Conservation (phyloP, 2,797 vertebrate genomes). For the Oceanodroma leucorhoa region DNA sequence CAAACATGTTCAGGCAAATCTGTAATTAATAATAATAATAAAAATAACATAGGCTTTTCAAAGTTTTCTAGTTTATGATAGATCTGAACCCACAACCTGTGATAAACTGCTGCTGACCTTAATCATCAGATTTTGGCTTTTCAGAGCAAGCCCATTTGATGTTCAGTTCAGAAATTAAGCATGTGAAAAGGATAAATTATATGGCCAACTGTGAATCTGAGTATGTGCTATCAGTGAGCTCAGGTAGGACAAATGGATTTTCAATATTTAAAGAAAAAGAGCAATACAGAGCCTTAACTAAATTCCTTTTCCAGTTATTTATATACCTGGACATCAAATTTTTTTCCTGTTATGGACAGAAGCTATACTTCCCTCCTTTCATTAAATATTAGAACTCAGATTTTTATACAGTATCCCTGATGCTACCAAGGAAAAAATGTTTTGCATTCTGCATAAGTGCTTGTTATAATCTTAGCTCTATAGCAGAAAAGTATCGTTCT, state of each 20-base stretch:
- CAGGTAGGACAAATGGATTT: not conserved
- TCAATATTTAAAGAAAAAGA: not conserved
- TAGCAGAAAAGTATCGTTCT: not conserved
- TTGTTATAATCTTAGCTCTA: not conserved
- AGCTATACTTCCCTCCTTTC: conserved; percentile 7
- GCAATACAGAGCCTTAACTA: not conserved
- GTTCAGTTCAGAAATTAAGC: not conserved
- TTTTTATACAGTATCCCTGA: not conserved
- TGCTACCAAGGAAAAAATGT: not conserved
- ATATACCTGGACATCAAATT: not conserved
- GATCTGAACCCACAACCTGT: not conserved
- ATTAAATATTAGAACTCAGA: not conserved
- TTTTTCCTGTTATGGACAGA: not conserved
- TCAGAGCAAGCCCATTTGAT: not conserved
- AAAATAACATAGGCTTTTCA: not conserved
- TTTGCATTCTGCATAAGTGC: not conserved
- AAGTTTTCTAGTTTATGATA: not conserved
- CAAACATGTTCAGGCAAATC: not conserved
- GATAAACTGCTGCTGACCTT: not conserved
- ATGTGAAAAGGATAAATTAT: not conserved
- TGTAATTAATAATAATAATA: not conserved
- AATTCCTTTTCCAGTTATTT: conserved; percentile 26
- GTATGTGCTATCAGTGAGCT: not conserved
- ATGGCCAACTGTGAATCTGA: not conserved
- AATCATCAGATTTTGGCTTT: not conserved